Evolutionary conservation across 1,140 invertebrate species (phyloP).

Genomic region (Zelostemma sp.): DNA sequence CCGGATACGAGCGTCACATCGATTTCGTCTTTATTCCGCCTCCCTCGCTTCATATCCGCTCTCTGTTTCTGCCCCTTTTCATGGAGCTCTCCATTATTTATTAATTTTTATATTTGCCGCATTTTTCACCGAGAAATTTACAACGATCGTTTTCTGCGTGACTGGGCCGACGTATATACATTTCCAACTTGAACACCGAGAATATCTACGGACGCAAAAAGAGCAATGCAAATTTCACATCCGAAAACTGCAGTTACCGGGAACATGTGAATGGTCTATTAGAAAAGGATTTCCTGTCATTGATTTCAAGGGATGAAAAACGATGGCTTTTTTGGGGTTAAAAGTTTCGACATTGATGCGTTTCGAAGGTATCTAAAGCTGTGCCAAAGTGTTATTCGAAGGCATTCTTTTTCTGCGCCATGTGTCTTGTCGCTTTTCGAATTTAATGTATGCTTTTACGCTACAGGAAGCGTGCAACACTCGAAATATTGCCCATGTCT

Average conservation of each 20-base stretch:
- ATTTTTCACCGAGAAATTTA: slow-evolving; percentile 30
- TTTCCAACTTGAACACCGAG: no score
- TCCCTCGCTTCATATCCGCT: slow-evolving; percentile 27
- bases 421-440: not conserved
- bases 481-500: not conserved
- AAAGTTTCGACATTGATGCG: no score
- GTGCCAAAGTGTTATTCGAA: no score
- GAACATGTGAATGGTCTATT: no score
- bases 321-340: no score
- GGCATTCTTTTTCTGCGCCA: not conserved
- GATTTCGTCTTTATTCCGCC: slow-evolving; percentile 64
- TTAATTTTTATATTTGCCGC: slow-evolving; percentile 55
- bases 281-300: no score
- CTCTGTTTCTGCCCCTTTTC: slow-evolving; percentile 27
- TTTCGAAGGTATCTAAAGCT: no score
- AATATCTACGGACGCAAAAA: no score
- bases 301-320: no score
- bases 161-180: no score
- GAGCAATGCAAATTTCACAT: no score
- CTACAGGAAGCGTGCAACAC: not conserved
- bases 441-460: not conserved
- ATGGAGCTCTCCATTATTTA: slow-evolving; percentile 11
- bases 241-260: no score
- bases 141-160: not conserved
- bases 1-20: slow-evolving; percentile 52